Percentiles rank a stretch among this genome's conserved stretches.
These are phyloP conservation scores for Charanyca ferruginea DNA, from an alignment of 2,888 invertebrate species.

Conservation along the genomic window DNA sequence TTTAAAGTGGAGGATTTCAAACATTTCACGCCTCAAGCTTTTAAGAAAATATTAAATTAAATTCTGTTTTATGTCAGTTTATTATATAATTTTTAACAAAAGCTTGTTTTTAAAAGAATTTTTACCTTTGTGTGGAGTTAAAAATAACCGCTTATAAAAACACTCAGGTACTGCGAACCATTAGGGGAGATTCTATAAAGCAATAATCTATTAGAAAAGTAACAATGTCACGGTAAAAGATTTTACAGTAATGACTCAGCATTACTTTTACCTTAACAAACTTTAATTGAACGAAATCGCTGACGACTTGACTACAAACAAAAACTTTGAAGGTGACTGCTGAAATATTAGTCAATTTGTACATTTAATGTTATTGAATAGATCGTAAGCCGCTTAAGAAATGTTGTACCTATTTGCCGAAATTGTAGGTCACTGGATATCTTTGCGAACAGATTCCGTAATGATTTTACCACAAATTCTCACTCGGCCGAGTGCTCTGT, in stretches of 20 bases:
- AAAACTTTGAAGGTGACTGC: constrained; percentile 28
- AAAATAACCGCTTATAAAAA: too few relatives aligned
- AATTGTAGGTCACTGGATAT: not conserved
- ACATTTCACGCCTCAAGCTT: not conserved
- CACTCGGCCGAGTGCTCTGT: too few relatives aligned
- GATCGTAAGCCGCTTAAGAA: constrained; percentile 13
- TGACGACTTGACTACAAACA: constrained; percentile 23
- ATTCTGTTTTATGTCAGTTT: not conserved
- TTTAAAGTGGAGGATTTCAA: too few relatives aligned
- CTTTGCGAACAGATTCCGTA: not conserved
- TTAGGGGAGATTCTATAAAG: constrained; percentile 2
- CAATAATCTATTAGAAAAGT: constrained; percentile 22
- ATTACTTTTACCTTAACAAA: constrained; percentile 26
- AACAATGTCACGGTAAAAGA: constrained; percentile 22
- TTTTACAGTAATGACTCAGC: constrained; percentile 53
- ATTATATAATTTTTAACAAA: too few relatives aligned
- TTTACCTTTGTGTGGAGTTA: too few relatives aligned
- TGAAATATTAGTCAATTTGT: constrained; percentile 24
- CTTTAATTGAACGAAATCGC: constrained; percentile 51
- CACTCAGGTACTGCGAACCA: too few relatives aligned
- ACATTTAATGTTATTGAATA: constrained; percentile 6
- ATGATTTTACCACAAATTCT: not conserved
- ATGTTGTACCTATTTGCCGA: not conserved
- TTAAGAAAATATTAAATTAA: not conserved
- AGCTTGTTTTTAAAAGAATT: too few relatives aligned